Percentiles rank a stretch among this genome's conserved stretches.
These are phyloP conservation scores for Alosa alosa DNA, from an alignment of 2,113 vertebrate species.

Conservation along the genomic window DNA sequence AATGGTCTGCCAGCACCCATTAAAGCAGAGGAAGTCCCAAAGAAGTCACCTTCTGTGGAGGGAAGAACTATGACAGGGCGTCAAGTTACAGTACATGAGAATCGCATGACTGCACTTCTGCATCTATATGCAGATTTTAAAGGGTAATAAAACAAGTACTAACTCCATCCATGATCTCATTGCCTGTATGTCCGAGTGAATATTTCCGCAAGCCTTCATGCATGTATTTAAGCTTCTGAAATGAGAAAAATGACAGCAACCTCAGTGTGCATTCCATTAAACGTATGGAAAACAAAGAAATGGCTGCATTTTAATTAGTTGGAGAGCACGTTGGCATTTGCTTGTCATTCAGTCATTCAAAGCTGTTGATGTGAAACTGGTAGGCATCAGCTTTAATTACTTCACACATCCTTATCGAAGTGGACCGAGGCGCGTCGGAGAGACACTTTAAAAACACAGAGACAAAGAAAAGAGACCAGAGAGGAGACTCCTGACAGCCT, in stretches of 20 bases:
- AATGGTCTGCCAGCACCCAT: neutral
- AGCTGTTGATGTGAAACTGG: constrained; percentile 52
- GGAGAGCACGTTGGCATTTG: constrained; percentile 48
- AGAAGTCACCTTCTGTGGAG: neutral
- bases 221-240: neutral
- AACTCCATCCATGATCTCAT: neutral
- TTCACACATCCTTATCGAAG: constrained; percentile 45
- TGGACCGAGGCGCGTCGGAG: constrained; percentile 9
- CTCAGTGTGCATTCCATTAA: constrained; percentile 37
- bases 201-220: neutral
- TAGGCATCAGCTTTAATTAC: constrained; percentile 47
- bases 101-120: neutral
- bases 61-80: neutral
- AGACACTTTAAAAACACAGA: constrained; percentile 6
- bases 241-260: neutral
- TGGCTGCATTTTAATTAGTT: constrained; percentile 55
- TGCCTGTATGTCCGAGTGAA: neutral
- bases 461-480: neutral
- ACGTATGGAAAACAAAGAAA: constrained; percentile 39
- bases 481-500: constrained; percentile 30
- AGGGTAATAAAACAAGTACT: neutral
- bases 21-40: neutral
- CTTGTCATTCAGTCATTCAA: constrained; percentile 50
- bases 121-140: constrained; percentile 13
- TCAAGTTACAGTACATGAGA: constrained; percentile 6